A percentile compares a stretch with the other conserved stretches of the same genome.
phyloP scores from a whole-genome alignment of 2,888 invertebrate genomes.

The Chouioia cunea region DNA sequence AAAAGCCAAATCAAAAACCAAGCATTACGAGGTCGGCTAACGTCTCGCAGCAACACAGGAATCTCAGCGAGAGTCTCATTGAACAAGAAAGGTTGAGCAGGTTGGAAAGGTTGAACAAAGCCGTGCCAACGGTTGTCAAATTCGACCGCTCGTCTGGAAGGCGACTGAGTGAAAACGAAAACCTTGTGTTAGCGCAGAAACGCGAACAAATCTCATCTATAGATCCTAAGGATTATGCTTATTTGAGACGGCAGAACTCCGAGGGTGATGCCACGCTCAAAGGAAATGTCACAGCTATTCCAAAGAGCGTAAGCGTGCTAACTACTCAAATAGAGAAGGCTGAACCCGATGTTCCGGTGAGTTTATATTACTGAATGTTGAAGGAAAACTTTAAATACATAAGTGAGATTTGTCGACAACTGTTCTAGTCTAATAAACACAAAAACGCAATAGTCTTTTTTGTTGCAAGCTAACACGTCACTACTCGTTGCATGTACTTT shows the following conservation, averaged over 20 bases:
- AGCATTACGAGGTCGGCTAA: slow-evolving; percentile 60
- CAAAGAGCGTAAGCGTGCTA: neutral
- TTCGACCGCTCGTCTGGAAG: slow-evolving; percentile 59
- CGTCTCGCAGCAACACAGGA: slow-evolving; percentile 61
- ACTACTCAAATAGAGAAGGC: slow-evolving; percentile 55
- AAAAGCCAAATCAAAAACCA: slow-evolving; percentile 51
- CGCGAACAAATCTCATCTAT: slow-evolving; percentile 55
- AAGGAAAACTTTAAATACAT: no score
- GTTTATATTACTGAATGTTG: neutral
- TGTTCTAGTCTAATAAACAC: no score
- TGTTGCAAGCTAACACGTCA: no score
- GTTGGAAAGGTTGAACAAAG: slow-evolving; percentile 54
- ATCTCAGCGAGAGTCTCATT: slow-evolving; percentile 58
- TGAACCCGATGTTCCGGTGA: slow-evolving; percentile 64
- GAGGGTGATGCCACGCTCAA: slow-evolving; percentile 59
- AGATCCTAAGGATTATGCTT: slow-evolving; percentile 57
- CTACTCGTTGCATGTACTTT: no score
- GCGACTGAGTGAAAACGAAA: slow-evolving; percentile 58
- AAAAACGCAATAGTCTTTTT: no score
- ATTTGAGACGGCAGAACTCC: slow-evolving; percentile 63
- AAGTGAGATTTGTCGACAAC: no score
- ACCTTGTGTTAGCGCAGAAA: slow-evolving; percentile 48
- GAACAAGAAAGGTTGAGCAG: slow-evolving; percentile 60
- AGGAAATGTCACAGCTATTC: neutral
- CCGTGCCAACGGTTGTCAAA: slow-evolving; percentile 49